A percentile compares a stretch with the other conserved stretches of the same genome.
These are phyloP conservation scores for Leguminivora glycinivorella DNA, from an alignment of 1,140 invertebrate species.

Conservation along the genomic window DNA sequence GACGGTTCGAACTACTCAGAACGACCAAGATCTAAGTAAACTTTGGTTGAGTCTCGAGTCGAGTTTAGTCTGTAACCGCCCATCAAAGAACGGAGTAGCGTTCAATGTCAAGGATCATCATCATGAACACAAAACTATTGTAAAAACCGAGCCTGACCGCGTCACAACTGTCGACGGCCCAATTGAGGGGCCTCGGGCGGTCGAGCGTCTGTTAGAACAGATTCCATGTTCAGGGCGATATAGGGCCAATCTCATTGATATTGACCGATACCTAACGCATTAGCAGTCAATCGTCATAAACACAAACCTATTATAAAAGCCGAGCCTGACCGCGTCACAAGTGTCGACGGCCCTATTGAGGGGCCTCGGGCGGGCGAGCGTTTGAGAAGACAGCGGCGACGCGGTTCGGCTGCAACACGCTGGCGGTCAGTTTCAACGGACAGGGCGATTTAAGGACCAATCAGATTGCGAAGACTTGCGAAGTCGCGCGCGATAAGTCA, in stretches of 20 bases:
- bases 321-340: constrained; percentile 46
- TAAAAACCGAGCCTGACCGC: constrained; percentile 44
- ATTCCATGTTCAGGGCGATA: no score
- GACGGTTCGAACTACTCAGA: no score
- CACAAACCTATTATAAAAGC: constrained; percentile 65
- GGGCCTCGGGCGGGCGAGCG: constrained; percentile 42
- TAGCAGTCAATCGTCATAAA: constrained; percentile 31
- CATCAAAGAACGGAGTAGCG: no score
- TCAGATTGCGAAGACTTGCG: no score
- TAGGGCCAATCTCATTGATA: no score
- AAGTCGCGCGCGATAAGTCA: no score
- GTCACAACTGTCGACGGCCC: constrained; percentile 48
- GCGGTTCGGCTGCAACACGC: constrained; percentile 57
- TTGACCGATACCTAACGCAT: no score
- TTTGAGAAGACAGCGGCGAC: constrained; percentile 64
- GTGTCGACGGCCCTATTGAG: constrained; percentile 48
- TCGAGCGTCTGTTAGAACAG: no score
- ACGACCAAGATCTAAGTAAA: no score
- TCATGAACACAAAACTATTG: constrained; percentile 63
- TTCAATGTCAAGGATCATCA: neutral
- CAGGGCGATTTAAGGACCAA: constrained; percentile 11
- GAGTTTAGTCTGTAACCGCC: no score
- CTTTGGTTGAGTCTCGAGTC: no score
- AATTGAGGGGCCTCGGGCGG: constrained; percentile 46
- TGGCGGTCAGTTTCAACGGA: neutral